Evolutionary conservation across 2,888 invertebrate genomes (phyloP).

Genomic region (Chrysodeixis includens): DNA sequence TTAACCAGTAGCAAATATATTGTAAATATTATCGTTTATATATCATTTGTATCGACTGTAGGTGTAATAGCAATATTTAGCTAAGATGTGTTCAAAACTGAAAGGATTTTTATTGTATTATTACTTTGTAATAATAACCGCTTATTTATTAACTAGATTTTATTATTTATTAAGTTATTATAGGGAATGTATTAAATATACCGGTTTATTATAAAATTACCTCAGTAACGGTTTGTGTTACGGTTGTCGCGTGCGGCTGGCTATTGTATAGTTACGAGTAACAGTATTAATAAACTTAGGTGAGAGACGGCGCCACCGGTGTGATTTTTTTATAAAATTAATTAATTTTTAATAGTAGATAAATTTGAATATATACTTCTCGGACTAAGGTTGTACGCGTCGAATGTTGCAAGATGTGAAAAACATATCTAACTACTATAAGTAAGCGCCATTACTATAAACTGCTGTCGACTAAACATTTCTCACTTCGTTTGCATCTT

Average conservation of each 20-base stretch:
- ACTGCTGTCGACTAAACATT: conserved; percentile 36
- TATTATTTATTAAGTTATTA: conserved; percentile 83
- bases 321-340: conserved; percentile 61
- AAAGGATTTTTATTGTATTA: conserved; percentile 77
- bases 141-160: conserved; percentile 83
- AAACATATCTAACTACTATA: conserved; percentile 15
- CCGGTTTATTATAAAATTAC: conserved; percentile 74
- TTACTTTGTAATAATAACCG: conserved; percentile 76
- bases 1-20: conserved; percentile 75
- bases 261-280: conserved; percentile 64
- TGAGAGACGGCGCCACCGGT: conserved; percentile 67
- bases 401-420: conserved; percentile 40
- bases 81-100: conserved; percentile 87
- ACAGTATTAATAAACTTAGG: conserved; percentile 79
- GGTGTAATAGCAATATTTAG: conserved; percentile 85
- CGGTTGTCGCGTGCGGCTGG: conserved; percentile 64
- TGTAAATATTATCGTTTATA: conserved; percentile 81
- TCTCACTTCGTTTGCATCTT: conserved; percentile 14
- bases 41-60: conserved; percentile 79
- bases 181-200: conserved; percentile 67
- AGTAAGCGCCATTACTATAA: conserved; percentile 24
- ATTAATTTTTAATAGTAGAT: conserved; percentile 60
- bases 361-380: conserved; percentile 55
- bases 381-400: conserved; percentile 45
- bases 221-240: conserved; percentile 68